Evolutionary conservation across 1,140 invertebrate genomes (phyloP).

Genomic region (Choristoneura fumiferana): DNA sequence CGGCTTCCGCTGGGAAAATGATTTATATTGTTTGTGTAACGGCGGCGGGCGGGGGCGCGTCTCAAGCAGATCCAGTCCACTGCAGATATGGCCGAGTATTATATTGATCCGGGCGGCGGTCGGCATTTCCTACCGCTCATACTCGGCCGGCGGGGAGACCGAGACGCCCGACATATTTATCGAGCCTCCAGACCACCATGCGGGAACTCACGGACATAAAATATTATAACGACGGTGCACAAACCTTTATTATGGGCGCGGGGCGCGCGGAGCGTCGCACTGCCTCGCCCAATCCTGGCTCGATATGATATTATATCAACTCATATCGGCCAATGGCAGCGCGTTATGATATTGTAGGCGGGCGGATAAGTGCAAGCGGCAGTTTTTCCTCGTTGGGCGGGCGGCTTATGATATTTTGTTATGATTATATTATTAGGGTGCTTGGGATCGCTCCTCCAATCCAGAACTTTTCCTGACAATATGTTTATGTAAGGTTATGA

Average conservation of each 20-base stretch:
- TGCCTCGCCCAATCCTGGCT: constrained; percentile 61
- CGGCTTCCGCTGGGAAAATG: constrained; percentile 51
- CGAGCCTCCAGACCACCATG: constrained; percentile 40
- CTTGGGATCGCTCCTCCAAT: constrained; percentile 42
- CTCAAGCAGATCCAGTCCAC: constrained; percentile 77
- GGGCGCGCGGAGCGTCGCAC: constrained; percentile 38
- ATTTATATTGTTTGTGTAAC: constrained; percentile 77
- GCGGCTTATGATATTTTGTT: constrained; percentile 73
- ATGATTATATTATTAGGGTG: constrained; percentile 71
- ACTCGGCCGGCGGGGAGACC: constrained; percentile 56
- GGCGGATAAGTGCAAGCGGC: constrained; percentile 51
- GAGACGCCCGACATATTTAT: constrained; percentile 69
- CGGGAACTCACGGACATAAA: constrained; percentile 57
- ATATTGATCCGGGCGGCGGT: constrained; percentile 72
- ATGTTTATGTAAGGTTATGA: constrained; percentile 19
- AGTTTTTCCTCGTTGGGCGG: constrained; percentile 69
- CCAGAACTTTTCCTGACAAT: not conserved
- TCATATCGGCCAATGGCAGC: constrained; percentile 68
- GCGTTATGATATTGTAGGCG: constrained; percentile 77
- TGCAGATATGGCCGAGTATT: constrained; percentile 77
- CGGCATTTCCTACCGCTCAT: constrained; percentile 73
- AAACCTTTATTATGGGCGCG: constrained; percentile 69
- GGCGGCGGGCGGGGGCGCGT: constrained; percentile 59
- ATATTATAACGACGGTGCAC: constrained; percentile 71
- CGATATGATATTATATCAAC: constrained; percentile 79